These are phyloP conservation scores for Anoplophora glabripennis DNA, from an alignment of 1,140 invertebrate genomes.

Conservation along the genomic window DNA sequence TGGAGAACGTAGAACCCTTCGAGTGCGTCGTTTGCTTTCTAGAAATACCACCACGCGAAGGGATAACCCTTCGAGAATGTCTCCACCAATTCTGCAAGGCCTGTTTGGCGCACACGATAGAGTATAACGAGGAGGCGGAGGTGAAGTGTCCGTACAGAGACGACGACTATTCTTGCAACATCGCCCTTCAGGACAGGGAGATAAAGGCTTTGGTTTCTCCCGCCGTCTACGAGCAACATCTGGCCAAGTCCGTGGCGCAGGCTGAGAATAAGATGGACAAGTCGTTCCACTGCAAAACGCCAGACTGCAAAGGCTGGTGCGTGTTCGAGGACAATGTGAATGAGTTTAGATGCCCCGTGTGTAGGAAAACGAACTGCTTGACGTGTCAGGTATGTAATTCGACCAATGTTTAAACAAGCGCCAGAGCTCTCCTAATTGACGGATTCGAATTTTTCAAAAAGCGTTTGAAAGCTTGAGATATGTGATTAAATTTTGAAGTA, in stretches of 20 bases:
- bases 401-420: no score
- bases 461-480: no score
- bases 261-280: conserved; percentile 81
- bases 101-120: conserved; percentile 74
- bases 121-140: conserved; percentile 70
- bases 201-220: conserved; percentile 76
- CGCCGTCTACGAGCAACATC: conserved; percentile 73
- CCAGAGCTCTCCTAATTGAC: no score
- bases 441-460: no score
- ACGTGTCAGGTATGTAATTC: conserved; percentile 80
- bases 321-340: conserved; percentile 87
- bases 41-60: conserved; percentile 63
- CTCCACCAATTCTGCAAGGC: conserved; percentile 82
- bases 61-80: conserved; percentile 82
- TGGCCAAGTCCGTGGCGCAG: conserved; percentile 77
- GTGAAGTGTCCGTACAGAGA: conserved; percentile 79
- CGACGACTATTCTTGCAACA: conserved; percentile 71
- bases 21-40: conserved; percentile 84
- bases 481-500: no score
- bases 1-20: conserved; percentile 70
- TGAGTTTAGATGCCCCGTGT: conserved; percentile 83
- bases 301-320: conserved; percentile 87
- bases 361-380: conserved; percentile 77
- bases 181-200: conserved; percentile 79
- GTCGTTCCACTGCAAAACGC: conserved; percentile 88